Percentiles rank a stretch among this genome's conserved stretches.
Conservation (phyloP, 1,140 invertebrate genomes). For the Orussus abietinus region DNA sequence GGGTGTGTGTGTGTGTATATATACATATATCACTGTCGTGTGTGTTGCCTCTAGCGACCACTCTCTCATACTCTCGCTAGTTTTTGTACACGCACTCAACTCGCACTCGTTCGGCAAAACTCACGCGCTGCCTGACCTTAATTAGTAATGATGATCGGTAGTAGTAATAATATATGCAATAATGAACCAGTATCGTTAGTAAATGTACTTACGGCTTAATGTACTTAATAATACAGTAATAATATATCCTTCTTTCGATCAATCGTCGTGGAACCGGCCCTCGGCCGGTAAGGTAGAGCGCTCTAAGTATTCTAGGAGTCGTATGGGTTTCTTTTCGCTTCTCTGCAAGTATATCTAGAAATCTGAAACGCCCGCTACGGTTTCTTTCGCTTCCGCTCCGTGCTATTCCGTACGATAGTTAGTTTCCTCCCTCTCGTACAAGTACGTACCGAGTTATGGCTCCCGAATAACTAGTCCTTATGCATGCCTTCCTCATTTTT, state of each 20-base stretch:
- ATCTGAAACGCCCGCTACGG: too few relatives aligned
- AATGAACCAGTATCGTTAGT: slow-evolving; percentile 28
- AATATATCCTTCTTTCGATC: slow-evolving; percentile 7
- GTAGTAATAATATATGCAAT: slow-evolving; percentile 16
- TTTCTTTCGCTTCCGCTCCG: neutral
- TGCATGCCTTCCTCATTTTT: too few relatives aligned
- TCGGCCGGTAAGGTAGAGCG: neutral
- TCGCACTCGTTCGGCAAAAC: too few relatives aligned
- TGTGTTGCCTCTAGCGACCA: neutral
- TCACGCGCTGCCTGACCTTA: slow-evolving; percentile 3
- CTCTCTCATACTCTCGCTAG: neutral
- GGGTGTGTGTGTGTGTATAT: slow-evolving; percentile 1
- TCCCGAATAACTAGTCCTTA: too few relatives aligned
- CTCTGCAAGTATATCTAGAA: too few relatives aligned
- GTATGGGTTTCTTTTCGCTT: neutral
- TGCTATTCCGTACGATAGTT: neutral
- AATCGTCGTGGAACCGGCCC: neutral
- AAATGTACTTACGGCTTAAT: slow-evolving; percentile 32
- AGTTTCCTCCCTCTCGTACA: neutral
- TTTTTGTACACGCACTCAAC: too few relatives aligned
- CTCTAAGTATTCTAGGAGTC: slow-evolving; percentile 1
- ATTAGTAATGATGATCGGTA: slow-evolving; percentile 14
- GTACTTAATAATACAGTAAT: slow-evolving; percentile 27
- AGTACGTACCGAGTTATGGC: neutral
- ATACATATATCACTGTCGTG: neutral